phyloP scores from a whole-genome alignment of 1,140 invertebrate genomes.

The Eulimnadia texana region DNA sequence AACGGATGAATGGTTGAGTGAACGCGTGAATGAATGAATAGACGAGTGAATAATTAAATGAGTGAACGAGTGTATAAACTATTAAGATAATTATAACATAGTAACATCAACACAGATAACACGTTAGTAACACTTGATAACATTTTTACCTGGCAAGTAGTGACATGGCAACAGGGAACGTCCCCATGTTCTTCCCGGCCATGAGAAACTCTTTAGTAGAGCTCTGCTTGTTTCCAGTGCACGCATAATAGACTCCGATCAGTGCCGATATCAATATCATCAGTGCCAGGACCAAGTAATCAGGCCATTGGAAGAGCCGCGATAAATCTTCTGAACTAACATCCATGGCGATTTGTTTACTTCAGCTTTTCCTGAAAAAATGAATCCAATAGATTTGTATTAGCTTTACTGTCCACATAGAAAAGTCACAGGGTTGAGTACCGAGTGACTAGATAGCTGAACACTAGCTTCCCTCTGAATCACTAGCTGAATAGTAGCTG shows the following conservation, averaged over 20 bases:
- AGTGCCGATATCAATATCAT: conserved; percentile 56
- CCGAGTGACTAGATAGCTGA: too few species aligned
- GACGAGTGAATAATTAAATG: too few species aligned
- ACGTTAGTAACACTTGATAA: not conserved
- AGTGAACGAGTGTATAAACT: too few species aligned
- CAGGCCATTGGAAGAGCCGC: conserved; percentile 35
- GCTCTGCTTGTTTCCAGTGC: conserved; percentile 23
- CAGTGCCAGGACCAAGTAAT: conserved; percentile 48
- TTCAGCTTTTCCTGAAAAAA: not conserved
- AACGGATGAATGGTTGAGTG: too few species aligned
- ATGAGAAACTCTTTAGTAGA: conserved; percentile 47
- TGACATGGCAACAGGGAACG: conserved; percentile 61
- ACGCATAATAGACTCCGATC: conserved; percentile 69
- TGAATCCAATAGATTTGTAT: too few species aligned
- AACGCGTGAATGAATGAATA: too few species aligned
- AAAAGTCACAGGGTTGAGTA: too few species aligned
- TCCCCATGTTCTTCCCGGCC: conserved; percentile 51
- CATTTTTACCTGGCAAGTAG: conserved; percentile 49
- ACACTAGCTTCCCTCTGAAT: too few species aligned
- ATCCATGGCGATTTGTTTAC: not conserved
- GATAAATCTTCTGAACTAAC: conserved; percentile 9
- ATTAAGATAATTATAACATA: too few species aligned
- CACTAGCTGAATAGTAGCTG: too few species aligned
- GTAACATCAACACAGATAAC: too few species aligned
- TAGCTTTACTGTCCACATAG: too few species aligned